A percentile compares a stretch with the other conserved stretches of the same genome.
These are phyloP conservation scores for Ochotona princeps DNA, from an alignment of 2,113 vertebrate genomes.

Conservation along the genomic window DNA sequence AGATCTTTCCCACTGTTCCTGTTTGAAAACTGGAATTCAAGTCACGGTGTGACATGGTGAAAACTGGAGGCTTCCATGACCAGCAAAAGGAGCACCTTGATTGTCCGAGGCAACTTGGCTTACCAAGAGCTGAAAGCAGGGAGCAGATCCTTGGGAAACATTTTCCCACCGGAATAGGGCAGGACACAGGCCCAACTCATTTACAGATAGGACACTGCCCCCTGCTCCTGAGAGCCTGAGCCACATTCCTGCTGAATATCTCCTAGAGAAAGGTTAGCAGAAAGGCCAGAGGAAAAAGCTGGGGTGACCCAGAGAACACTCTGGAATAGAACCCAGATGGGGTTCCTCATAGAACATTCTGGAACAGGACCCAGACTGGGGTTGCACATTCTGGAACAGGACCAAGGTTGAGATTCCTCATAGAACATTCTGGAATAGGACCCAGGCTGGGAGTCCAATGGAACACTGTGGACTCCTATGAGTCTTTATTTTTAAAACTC, in stretches of 20 bases:
- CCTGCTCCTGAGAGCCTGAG: background rate
- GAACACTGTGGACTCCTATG: no score
- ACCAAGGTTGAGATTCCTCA: background rate
- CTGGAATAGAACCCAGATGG: fast-evolving
- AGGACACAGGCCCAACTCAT: background rate
- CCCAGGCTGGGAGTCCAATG: no score
- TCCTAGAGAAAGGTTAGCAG: background rate
- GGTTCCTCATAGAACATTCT: no score
- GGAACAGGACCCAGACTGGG: no score
- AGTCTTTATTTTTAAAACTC: no score
- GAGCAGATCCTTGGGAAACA: background rate
- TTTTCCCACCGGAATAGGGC: background rate
- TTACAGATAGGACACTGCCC: fast-evolving
- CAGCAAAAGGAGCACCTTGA: background rate
- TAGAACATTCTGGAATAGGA: no score
- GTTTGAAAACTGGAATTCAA: conserved; percentile 51
- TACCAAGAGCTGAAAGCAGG: background rate
- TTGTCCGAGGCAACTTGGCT: background rate
- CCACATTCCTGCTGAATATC: background rate
- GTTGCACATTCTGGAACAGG: background rate
- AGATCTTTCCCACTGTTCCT: conserved; percentile 36
- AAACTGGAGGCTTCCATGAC: background rate
- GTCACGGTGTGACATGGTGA: background rate
- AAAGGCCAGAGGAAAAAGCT: background rate
- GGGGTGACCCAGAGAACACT: no score